Percentiles rank a stretch among this genome's conserved stretches.
These are phyloP conservation scores for Halcyon smyrnensis DNA, from an alignment of 2,797 vertebrate genomes.

Conservation along the genomic window DNA sequence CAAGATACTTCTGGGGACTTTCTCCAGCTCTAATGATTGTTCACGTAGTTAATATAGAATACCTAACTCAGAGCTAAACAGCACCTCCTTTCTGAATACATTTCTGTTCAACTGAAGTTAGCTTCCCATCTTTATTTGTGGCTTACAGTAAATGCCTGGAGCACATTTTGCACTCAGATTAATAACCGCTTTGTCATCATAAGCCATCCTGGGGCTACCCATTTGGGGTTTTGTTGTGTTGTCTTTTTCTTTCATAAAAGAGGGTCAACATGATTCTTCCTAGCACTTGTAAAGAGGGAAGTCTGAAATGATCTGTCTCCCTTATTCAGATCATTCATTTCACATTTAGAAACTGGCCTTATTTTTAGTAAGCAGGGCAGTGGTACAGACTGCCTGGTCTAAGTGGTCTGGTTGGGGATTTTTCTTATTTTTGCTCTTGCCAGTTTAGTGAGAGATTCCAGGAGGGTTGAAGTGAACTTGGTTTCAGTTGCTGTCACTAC, in stretches of 20 bases:
- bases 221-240: neutral
- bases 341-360: neutral
- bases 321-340: neutral
- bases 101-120: neutral
- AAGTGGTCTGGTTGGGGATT: neutral
- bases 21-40: neutral
- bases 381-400: neutral
- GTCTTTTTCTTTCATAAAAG: neutral
- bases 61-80: neutral
- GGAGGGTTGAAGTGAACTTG: neutral
- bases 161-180: neutral
- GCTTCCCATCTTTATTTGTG: conserved; percentile 14
- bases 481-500: conserved; percentile 10
- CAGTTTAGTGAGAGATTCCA: neutral
- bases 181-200: neutral
- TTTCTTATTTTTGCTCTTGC: neutral
- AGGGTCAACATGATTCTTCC: neutral
- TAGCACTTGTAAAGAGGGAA: neutral
- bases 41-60: neutral
- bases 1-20: neutral
- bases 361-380: neutral
- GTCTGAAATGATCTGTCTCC: neutral
- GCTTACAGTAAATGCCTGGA: neutral
- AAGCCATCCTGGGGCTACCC: neutral
- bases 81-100: neutral